A percentile compares a stretch with the other conserved stretches of the same genome.
These are phyloP conservation scores for Listronotus oregonensis DNA, from an alignment of 1,140 invertebrate species.

Conservation along the genomic window DNA sequence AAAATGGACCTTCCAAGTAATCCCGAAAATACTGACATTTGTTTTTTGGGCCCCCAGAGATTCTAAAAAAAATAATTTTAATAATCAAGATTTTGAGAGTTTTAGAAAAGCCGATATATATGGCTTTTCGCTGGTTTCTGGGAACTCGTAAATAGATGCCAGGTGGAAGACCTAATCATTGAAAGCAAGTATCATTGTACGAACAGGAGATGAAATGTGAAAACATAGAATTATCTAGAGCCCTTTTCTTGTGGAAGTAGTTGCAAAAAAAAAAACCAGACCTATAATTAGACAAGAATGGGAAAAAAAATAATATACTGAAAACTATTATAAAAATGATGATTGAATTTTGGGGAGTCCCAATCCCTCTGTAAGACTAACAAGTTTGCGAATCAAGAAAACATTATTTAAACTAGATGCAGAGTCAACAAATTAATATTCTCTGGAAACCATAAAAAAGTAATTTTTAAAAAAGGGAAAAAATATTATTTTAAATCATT, in stretches of 20 bases:
- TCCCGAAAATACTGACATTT: conserved; percentile 75
- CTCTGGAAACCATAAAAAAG: no score
- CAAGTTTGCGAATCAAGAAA: conserved; percentile 90
- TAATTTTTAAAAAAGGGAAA: no score
- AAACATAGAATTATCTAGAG: conserved; percentile 79
- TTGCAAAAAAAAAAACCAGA: conserved; percentile 76
- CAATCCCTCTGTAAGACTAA: conserved; percentile 84
- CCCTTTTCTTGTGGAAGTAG: conserved; percentile 90
- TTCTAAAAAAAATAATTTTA: conserved; percentile 79
- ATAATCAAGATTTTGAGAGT: conserved; percentile 82
- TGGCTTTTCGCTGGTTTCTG: conserved; percentile 90
- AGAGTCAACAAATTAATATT: no score
- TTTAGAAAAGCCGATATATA: conserved; percentile 96
- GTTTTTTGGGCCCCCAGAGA: conserved; percentile 92
- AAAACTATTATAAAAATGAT: conserved; percentile 76
- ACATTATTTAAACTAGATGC: conserved; percentile 72
- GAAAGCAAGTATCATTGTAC: conserved; percentile 76
- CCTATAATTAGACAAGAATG: conserved; percentile 79
- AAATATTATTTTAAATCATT: no score
- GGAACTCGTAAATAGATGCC: conserved; percentile 82
- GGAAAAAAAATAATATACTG: conserved; percentile 74
- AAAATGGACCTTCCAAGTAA: conserved; percentile 82
- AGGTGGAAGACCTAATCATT: conserved; percentile 57
- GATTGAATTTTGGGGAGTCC: conserved; percentile 91
- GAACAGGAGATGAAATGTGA: conserved; percentile 75